A percentile compares a stretch with the other conserved stretches of the same genome.
These are phyloP conservation scores for Chalcis sispes DNA, from an alignment of 2,888 invertebrate species.

Conservation along the genomic window DNA sequence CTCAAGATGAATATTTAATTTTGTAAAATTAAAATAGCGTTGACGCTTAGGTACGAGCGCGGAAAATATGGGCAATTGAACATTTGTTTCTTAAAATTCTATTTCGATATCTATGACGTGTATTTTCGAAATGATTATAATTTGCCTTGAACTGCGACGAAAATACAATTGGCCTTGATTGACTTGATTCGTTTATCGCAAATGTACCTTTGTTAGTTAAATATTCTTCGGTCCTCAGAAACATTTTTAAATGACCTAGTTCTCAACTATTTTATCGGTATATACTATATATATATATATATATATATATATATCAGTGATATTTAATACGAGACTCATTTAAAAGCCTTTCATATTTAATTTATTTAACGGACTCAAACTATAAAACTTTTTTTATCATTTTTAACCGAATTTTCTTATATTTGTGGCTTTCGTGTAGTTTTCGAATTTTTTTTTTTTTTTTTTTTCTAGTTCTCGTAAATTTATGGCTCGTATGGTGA, in stretches of 20 bases:
- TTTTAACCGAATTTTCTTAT: constrained; percentile 25
- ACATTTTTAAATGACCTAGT: constrained; percentile 46
- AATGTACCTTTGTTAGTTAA: constrained; percentile 19
- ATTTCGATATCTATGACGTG: neutral
- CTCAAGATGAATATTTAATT: no score
- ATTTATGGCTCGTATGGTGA: no score
- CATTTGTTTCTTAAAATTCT: no score
- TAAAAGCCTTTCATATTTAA: constrained; percentile 33
- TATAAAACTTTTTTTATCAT: constrained; percentile 10
- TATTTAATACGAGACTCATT: constrained; percentile 31
- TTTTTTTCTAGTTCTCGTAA: no score
- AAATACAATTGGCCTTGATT: constrained; percentile 46
- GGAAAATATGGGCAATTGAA: no score
- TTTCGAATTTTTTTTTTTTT: neutral
- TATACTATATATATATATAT: no score
- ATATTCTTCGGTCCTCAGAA: constrained; percentile 37
- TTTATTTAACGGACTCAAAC: constrained; percentile 33
- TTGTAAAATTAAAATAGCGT: no score
- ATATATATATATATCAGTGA: no score
- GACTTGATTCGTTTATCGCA: constrained; percentile 31
- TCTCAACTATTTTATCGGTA: constrained; percentile 15
- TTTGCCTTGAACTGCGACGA: constrained; percentile 38
- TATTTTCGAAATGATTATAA: neutral
- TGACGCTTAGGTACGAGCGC: no score
- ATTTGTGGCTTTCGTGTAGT: neutral